phyloP scores from a whole-genome alignment of 2,113 vertebrate genomes.

The Odocoileus virginianus region DNA sequence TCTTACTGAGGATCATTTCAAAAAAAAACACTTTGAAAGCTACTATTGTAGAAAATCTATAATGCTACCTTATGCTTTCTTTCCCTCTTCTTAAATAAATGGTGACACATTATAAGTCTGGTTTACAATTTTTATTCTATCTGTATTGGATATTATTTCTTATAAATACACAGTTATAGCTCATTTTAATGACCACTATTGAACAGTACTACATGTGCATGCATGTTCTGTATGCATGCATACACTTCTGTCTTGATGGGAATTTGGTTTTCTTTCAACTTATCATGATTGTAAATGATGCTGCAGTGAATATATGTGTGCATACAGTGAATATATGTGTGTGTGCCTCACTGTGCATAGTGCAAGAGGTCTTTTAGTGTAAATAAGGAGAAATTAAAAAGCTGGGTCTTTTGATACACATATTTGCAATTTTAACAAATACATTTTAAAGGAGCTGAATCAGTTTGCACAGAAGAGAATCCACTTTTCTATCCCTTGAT shows the following conservation, averaged over 20 bases:
- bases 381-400: not conserved
- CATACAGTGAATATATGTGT: not conserved
- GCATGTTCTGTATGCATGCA: not conserved
- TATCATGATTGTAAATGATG: not conserved
- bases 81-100: not conserved
- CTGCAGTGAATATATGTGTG: not conserved
- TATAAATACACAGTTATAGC: not conserved
- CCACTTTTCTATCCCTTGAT: not conserved
- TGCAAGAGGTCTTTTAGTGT: not conserved
- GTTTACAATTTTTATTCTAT: not conserved
- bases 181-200: not conserved
- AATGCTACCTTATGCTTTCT: not conserved
- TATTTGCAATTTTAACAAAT: not conserved
- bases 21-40: not conserved
- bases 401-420: not conserved
- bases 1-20: not conserved
- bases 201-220: not conserved
- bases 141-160: not conserved
- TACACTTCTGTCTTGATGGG: not conserved
- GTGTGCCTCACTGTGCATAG: not conserved
- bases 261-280: not conserved
- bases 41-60: not conserved
- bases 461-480: not conserved
- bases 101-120: not conserved
- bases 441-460: not conserved